phyloP scores from a whole-genome alignment of 1,140 invertebrate genomes.

The Wasmannia auropunctata region DNA sequence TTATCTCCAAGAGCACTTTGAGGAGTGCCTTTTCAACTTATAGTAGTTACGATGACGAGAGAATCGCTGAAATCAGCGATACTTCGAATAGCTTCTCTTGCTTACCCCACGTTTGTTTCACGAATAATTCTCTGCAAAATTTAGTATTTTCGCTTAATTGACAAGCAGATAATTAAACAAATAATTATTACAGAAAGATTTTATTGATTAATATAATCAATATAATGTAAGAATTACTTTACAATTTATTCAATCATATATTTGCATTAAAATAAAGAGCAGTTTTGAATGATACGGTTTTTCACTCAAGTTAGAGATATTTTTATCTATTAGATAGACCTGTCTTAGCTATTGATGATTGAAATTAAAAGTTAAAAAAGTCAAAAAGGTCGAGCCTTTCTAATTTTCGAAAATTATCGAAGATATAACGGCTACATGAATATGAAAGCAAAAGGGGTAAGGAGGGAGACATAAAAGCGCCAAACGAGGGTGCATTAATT shows the following conservation, averaged over 20 bases:
- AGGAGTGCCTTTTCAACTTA: neutral
- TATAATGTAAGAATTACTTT: neutral
- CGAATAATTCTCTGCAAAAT: neutral
- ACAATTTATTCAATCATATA: neutral
- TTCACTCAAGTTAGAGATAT: neutral
- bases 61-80: conserved; percentile 12
- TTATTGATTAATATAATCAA: conserved; percentile 6
- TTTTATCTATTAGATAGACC: neutral
- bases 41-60: conserved; percentile 11
- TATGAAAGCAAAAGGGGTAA: neutral
- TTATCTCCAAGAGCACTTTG: neutral
- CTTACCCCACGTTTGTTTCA: neutral
- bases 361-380: neutral
- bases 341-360: neutral
- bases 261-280: neutral
- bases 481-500: conserved; percentile 24
- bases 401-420: neutral
- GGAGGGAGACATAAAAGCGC: neutral
- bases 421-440: neutral
- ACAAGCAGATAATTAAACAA: neutral
- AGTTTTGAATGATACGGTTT: neutral
- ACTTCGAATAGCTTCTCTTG: neutral
- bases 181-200: neutral
- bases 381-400: neutral
- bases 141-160: neutral